These are phyloP conservation scores for Engraulis encrasicolus DNA, from an alignment of 2,113 vertebrate genomes.

Conservation along the genomic window DNA sequence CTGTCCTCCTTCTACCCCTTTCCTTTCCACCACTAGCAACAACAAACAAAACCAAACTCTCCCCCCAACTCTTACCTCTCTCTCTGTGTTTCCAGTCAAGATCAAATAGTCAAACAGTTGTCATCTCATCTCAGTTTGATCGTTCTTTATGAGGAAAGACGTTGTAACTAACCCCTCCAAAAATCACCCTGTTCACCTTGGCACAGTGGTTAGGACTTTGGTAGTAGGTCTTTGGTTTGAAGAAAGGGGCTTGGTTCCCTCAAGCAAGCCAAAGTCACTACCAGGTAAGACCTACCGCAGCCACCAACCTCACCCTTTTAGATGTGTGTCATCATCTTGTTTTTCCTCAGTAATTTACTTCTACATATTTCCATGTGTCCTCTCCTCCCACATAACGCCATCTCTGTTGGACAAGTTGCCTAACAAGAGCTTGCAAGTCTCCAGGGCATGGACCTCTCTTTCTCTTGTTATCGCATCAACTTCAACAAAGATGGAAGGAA, in stretches of 20 bases:
- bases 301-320: background rate
- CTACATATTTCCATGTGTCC: background rate
- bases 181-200: conserved; percentile 59
- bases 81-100: conserved; percentile 64
- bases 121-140: conserved; percentile 64
- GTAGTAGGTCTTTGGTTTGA: conserved; percentile 74
- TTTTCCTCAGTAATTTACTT: background rate
- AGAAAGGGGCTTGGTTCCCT: conserved; percentile 58
- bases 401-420: background rate
- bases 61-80: conserved; percentile 50
- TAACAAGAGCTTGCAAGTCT: background rate
- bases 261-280: conserved; percentile 16
- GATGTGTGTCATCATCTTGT: background rate
- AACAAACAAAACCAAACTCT: conserved; percentile 22
- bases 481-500: too few species aligned
- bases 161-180: background rate
- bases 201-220: conserved; percentile 53
- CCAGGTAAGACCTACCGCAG: conserved; percentile 72
- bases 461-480: background rate
- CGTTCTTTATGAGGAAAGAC: conserved; percentile 55
- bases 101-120: conserved; percentile 51
- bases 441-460: background rate
- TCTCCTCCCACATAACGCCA: background rate
- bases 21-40: conserved; percentile 41
- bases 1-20: conserved; percentile 68